Evolutionary conservation across 2,113 vertebrate species (phyloP).

Genomic region (Cricetomys ansorgei): DNA sequence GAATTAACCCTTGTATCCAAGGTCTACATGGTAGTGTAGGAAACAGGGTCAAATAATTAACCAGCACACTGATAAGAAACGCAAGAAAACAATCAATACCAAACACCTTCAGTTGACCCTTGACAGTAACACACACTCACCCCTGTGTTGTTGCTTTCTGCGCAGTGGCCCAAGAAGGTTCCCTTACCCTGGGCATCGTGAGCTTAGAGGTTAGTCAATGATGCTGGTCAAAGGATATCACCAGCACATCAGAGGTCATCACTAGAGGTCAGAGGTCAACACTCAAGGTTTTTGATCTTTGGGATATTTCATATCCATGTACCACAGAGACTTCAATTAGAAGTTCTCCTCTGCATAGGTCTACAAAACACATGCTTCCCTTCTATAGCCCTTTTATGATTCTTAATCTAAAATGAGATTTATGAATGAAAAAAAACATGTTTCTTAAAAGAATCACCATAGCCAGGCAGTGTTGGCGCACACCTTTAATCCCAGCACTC

Average conservation of each 20-base stretch:
- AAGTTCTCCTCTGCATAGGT: background rate
- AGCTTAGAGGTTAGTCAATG: background rate
- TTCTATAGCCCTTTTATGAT: background rate
- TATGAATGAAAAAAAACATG: background rate
- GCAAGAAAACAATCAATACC: background rate
- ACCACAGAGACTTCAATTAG: rapidly evolving
- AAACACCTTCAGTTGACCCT: background rate
- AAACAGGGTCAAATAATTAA: background rate
- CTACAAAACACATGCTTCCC: background rate
- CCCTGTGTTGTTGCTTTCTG: background rate
- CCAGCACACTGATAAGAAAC: background rate
- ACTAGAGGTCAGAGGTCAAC: background rate
- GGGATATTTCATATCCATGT: background rate
- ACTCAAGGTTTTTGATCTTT: background rate
- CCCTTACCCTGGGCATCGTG: background rate
- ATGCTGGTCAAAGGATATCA: too few relatives aligned
- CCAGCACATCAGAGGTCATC: too few relatives aligned
- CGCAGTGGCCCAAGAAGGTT: too few relatives aligned
- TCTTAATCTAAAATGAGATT: background rate
- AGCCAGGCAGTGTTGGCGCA: too few relatives aligned
- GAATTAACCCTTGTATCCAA: background rate
- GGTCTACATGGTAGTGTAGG: background rate
- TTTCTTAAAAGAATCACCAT: background rate
- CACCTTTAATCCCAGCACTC: too few relatives aligned
- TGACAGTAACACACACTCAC: too few relatives aligned